These are phyloP conservation scores for Drosophila rufa DNA, from an alignment of 1,140 invertebrate species.

Conservation along the genomic window DNA sequence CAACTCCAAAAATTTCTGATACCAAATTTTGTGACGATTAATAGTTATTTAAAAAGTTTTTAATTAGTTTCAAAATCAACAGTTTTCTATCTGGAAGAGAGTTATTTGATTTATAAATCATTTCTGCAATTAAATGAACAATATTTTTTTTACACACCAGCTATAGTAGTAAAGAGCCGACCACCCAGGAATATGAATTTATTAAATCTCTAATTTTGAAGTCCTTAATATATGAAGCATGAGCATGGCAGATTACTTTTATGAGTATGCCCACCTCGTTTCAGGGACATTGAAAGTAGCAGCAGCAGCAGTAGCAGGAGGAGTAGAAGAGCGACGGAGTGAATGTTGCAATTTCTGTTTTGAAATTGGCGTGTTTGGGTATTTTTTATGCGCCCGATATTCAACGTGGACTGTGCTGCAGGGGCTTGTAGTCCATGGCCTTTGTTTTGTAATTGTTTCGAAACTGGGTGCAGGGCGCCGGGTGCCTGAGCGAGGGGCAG, in stretches of 20 bases:
- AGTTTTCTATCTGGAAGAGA: no score
- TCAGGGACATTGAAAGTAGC: constrained; percentile 22
- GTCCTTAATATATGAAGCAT: constrained; percentile 13
- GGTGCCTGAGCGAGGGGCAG: background rate
- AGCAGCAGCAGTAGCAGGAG: background rate
- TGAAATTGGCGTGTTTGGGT: constrained; percentile 80
- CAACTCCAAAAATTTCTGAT: no score
- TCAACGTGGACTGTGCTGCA: constrained; percentile 30
- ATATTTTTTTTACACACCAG: background rate
- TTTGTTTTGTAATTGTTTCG: constrained; percentile 82
- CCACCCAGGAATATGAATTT: background rate
- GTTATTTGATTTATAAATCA: background rate
- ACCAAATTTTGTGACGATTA: no score
- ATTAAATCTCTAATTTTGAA: constrained; percentile 7
- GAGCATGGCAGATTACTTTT: constrained; percentile 4
- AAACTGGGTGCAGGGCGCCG: constrained; percentile 35
- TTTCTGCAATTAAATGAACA: background rate
- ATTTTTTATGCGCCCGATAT: constrained; percentile 64
- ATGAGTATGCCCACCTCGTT: background rate
- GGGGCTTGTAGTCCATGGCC: constrained; percentile 40
- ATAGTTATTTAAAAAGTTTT: no score
- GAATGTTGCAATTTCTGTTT: constrained; percentile 70
- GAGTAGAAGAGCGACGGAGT: background rate
- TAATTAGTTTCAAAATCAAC: no score
- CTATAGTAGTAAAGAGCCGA: background rate